Evolutionary conservation across 1,140 invertebrate genomes (phyloP).

Genomic region (Drosophila punjabiensis): DNA sequence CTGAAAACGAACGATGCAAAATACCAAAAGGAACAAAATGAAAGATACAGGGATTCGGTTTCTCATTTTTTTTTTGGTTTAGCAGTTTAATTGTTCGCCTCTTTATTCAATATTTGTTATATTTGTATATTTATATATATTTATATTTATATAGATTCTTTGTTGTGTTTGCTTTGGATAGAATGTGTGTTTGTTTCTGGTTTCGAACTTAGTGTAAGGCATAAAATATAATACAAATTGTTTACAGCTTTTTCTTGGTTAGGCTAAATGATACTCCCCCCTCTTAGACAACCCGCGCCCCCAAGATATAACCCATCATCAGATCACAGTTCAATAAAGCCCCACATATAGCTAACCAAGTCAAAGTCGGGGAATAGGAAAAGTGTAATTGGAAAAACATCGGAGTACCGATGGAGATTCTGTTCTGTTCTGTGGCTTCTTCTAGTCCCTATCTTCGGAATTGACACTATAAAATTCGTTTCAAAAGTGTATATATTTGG

Average conservation of each 20-base stretch:
- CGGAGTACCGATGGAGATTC: conserved; percentile 29
- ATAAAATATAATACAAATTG: conserved; percentile 75
- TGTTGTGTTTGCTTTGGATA: conserved; percentile 15
- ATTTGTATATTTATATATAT: conserved; percentile 49
- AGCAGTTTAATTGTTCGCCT: conserved; percentile 45
- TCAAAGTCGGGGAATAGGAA: conserved; percentile 25
- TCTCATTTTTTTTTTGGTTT: conserved; percentile 1
- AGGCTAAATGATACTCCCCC: conserved; percentile 45
- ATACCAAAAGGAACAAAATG: conserved; percentile 50
- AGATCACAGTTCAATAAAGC: conserved; percentile 44
- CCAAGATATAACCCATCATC: conserved; percentile 30
- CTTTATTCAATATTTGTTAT: conserved; percentile 74
- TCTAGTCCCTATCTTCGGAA: conserved; percentile 25
- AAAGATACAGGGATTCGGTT: conserved; percentile 38
- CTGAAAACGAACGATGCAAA: conserved; percentile 55
- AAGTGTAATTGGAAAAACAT: conserved; percentile 19
- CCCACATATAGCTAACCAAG: conserved; percentile 35
- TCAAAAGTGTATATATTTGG: conserved; percentile 66
- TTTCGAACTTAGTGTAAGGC: conserved; percentile 59
- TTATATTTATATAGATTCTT: conserved; percentile 29
- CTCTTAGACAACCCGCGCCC: not conserved
- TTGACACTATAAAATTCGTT: conserved; percentile 69
- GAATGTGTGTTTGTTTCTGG: conserved; percentile 23
- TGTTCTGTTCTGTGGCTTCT: conserved; percentile 15
- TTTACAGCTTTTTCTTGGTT: conserved; percentile 50